These are phyloP conservation scores for Ephydatia muelleri DNA, from an alignment of 37 sponge, comb jelly and placozoan genomes.

Conservation along the genomic window DNA sequence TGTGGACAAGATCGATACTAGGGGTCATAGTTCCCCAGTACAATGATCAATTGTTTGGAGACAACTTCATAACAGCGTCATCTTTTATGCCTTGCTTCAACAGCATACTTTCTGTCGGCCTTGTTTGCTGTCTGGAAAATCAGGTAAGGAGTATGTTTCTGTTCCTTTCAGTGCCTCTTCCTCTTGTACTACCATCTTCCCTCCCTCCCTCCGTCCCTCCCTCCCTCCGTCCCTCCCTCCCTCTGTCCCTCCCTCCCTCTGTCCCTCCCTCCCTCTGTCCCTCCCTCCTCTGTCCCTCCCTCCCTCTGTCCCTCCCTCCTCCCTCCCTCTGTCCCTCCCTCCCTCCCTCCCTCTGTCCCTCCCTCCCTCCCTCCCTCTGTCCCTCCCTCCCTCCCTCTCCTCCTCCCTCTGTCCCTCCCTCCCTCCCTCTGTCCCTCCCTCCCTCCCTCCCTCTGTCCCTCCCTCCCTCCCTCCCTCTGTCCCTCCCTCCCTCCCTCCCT, in stretches of 20 bases:
- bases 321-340: slow-evolving; percentile 65
- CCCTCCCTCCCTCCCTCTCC: neutral
- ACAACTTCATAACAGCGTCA: too few relatives aligned
- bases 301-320: slow-evolving; percentile 18
- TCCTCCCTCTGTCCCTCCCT: neutral
- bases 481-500: neutral
- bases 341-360: neutral
- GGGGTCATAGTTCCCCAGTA: too few relatives aligned
- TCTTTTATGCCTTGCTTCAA: too few relatives aligned
- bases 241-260: neutral
- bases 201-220: too few relatives aligned
- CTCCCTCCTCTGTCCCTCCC: neutral
- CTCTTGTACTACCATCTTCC: too few relatives aligned
- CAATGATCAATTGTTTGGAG: too few relatives aligned
- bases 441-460: slow-evolving; percentile 66
- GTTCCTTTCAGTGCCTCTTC: too few relatives aligned
- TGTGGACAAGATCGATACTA: too few relatives aligned
- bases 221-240: too few relatives aligned
- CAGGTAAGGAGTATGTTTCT: too few relatives aligned
- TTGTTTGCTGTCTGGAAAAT: too few relatives aligned
- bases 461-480: neutral
- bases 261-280: neutral
- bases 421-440: slow-evolving; percentile 14
- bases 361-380: neutral
- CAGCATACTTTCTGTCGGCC: too few relatives aligned